Conservation (phyloP, 2,888 invertebrate genomes). For the Eilema griseolum region DNA sequence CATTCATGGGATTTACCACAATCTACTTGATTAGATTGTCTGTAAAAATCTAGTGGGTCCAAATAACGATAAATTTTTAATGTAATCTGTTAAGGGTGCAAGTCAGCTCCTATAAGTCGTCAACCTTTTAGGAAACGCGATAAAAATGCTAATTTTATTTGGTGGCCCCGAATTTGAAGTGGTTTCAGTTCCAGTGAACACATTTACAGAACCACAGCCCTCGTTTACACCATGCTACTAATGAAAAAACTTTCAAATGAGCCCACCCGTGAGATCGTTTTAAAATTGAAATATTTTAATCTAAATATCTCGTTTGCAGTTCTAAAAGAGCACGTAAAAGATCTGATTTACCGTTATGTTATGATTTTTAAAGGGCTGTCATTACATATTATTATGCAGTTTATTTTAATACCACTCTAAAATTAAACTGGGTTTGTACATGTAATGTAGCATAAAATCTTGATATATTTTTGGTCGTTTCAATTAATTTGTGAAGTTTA, state of each 20-base stretch:
- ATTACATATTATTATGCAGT: neutral
- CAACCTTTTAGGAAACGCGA: conserved; percentile 50
- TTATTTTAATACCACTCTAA: neutral
- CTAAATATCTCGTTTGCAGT: conserved; percentile 31
- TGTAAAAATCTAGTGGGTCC: conserved; percentile 11
- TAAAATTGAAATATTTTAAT: conserved; percentile 49
- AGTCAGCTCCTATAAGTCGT: conserved; percentile 45
- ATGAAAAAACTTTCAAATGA: conserved; percentile 67
- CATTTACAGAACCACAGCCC: conserved; percentile 49
- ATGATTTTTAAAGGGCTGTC: neutral
- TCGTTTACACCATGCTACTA: conserved; percentile 54
- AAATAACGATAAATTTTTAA: conserved; percentile 38
- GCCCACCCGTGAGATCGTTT: conserved; percentile 50
- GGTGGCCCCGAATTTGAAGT: conserved; percentile 49
- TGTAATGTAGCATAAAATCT: no score
- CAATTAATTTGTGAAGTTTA: no score
- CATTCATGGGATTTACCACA: neutral
- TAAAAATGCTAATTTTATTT: conserved; percentile 60
- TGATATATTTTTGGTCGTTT: no score
- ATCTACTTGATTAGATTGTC: conserved; percentile 11
- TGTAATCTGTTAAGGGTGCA: conserved; percentile 33
- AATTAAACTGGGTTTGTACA: no score
- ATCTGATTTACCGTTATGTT: neutral
- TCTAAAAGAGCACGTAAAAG: conserved; percentile 19
- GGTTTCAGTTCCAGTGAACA: conserved; percentile 53